phyloP scores from a whole-genome alignment of 2,797 vertebrate species.

The Enteromius afrohamiltoni region DNA sequence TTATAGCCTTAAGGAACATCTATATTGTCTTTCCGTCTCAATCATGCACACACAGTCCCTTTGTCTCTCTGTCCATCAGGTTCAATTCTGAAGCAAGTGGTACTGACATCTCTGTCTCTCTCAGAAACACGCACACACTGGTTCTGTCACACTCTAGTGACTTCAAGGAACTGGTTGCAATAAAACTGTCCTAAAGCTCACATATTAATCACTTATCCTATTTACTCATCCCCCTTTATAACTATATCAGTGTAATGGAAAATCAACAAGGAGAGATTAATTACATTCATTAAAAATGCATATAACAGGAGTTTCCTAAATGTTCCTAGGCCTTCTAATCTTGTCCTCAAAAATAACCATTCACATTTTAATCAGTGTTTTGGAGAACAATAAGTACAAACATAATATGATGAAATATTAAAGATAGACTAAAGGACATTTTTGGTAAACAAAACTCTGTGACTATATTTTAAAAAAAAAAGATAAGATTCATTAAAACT shows the following conservation, averaged over 20 bases:
- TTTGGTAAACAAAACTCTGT: background rate
- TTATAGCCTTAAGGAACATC: conserved; percentile 47
- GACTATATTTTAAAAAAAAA: background rate
- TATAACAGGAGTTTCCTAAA: background rate
- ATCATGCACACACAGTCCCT: conserved; percentile 44
- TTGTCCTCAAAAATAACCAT: background rate
- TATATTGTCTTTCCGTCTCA: conserved; percentile 54
- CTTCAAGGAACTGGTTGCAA: conserved; percentile 53
- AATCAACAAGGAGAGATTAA: background rate
- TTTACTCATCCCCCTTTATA: background rate
- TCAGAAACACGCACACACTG: conserved; percentile 28
- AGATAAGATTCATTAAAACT: too few species aligned
- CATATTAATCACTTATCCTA: conserved; percentile 66
- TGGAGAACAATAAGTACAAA: background rate
- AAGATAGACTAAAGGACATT: background rate
- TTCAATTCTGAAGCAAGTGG: conserved; percentile 51
- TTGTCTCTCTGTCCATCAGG: conserved; percentile 55
- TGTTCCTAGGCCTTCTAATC: background rate
- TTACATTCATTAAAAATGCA: background rate
- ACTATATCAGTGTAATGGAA: background rate
- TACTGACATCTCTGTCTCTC: conserved; percentile 68
- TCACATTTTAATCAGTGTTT: background rate
- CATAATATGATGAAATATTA: background rate
- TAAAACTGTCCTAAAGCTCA: conserved; percentile 63
- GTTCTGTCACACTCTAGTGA: conserved; percentile 51